Evolutionary conservation across 2,888 invertebrate genomes (phyloP), one percentile per base, ranked within the genome.

Genomic region (Lysandra bellargus): DNA sequence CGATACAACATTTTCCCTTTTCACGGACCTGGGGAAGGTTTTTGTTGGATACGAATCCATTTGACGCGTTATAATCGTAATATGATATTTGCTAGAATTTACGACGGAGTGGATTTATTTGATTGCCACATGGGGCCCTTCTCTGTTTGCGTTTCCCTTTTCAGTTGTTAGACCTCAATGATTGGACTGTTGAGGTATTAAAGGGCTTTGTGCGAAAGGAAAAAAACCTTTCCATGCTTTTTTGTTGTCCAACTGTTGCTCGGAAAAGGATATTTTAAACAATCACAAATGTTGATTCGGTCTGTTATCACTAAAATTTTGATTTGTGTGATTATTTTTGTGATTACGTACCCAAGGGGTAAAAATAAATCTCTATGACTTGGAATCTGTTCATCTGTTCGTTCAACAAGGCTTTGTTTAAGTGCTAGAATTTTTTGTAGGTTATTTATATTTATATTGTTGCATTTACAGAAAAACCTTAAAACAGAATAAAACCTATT

Each of bases 21-120:
- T 78, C 72, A 78, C 78, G 72, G 78, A 75, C 78, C 78, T 78
- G 33, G 33, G 75, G 79, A 72, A 78, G 79, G 79, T 79, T 78
- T 80, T 78, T 37, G 69, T 80, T 37, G 77, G 40, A 72, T 78
- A 78, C 72, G 80, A 79, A 79, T 81, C 80, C 80, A 82, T 82
- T 78, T 80, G 80, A 82, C 81, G 81, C 80, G 75, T 82, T 75
- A 80, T 81, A 82, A 82, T 82, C 82, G 23, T 23, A 23, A 81
- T 82, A 81, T 81, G 82, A 81, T 82, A 80, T 82, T 81, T 80
- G 77, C 72, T 64, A 79, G 78, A 81, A 83, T 82, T 83, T 80
- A 79, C 81, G 81, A 81, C 80, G 73, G 77, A 80, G 80, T 81
- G 80, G 81, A 81, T 83, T 83, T 81, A 80, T 83, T 80, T 81